A percentile compares a stretch with the other conserved stretches of the same genome.
phyloP scores from a whole-genome alignment of 2,888 invertebrate genomes.

The Campoletis raptor region DNA sequence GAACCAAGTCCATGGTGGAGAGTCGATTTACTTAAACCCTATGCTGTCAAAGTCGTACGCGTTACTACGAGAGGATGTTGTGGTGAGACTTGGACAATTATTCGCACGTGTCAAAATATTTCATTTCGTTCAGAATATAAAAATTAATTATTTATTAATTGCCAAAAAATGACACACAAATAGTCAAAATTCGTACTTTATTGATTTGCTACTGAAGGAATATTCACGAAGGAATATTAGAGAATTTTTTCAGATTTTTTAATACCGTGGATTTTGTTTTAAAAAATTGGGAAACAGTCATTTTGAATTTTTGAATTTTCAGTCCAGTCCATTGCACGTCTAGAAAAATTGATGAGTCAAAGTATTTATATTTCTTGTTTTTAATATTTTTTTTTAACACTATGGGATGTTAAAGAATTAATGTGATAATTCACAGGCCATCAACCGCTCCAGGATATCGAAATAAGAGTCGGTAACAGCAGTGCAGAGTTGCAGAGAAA shows the following conservation, averaged over 20 bases:
- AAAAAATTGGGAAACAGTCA: too few species aligned
- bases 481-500: slow-evolving; percentile 94
- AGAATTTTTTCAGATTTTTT: too few species aligned
- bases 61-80: slow-evolving; percentile 94
- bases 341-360: too few species aligned
- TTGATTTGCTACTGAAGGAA: too few species aligned
- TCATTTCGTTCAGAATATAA: too few species aligned
- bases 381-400: not conserved
- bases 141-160: too few species aligned
- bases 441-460: slow-evolving; percentile 94
- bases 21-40: slow-evolving; percentile 93
- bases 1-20: slow-evolving; percentile 98
- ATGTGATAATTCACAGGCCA: slow-evolving; percentile 87
- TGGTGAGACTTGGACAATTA: slow-evolving; percentile 83
- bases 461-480: slow-evolving; percentile 96
- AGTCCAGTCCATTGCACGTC: too few species aligned
- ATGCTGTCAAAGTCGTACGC: slow-evolving; percentile 93
- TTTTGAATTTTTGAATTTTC: too few species aligned
- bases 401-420: not conserved
- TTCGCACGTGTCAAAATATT: not conserved
- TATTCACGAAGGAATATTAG: too few species aligned
- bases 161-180: too few species aligned
- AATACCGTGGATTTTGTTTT: too few species aligned
- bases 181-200: too few species aligned
- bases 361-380: slow-evolving; percentile 55